These are phyloP conservation scores for Illadopsis cleaveri DNA, from an alignment of 2,113 vertebrate species.

Conservation along the genomic window DNA sequence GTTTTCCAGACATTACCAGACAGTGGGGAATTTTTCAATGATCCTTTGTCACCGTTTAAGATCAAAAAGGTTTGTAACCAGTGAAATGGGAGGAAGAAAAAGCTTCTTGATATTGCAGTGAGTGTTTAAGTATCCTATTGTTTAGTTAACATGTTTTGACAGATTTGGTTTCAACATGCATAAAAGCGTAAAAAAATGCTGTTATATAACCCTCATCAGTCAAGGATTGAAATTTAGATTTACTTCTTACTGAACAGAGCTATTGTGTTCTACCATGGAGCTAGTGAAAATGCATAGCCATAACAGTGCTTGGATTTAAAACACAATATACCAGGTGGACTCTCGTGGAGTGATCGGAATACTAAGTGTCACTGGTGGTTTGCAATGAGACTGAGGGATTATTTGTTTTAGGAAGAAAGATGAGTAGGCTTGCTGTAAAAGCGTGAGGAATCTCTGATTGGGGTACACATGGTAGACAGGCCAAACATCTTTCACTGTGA, in stretches of 20 bases:
- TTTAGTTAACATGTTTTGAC: slow-evolving; percentile 40
- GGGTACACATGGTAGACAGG: background rate
- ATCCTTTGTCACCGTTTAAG: background rate
- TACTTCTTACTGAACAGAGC: slow-evolving; percentile 2
- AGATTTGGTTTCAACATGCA: slow-evolving; percentile 3
- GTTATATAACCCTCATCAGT: slow-evolving; percentile 3
- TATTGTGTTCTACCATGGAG: background rate
- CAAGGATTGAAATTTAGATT: slow-evolving; percentile 8
- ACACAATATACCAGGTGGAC: slow-evolving; percentile 1
- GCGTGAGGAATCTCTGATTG: background rate
- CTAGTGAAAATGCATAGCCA: background rate
- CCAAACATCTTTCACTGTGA: background rate
- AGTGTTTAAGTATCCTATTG: slow-evolving; percentile 10
- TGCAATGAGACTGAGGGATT: background rate
- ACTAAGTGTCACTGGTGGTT: background rate
- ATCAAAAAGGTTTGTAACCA: slow-evolving; percentile 35
- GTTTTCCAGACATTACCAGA: background rate
- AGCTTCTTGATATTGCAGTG: background rate
- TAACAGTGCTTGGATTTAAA: background rate
- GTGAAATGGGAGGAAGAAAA: slow-evolving; percentile 15
- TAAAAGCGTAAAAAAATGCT: background rate
- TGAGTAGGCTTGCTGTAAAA: background rate
- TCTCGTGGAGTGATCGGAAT: background rate
- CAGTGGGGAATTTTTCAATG: slow-evolving; percentile 10
- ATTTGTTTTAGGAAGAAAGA: slow-evolving; percentile 40